Percentiles rank a stretch among this genome's conserved stretches.
Conservation (phyloP, 2,797 vertebrate species). For the Australoheros facetus region DNA sequence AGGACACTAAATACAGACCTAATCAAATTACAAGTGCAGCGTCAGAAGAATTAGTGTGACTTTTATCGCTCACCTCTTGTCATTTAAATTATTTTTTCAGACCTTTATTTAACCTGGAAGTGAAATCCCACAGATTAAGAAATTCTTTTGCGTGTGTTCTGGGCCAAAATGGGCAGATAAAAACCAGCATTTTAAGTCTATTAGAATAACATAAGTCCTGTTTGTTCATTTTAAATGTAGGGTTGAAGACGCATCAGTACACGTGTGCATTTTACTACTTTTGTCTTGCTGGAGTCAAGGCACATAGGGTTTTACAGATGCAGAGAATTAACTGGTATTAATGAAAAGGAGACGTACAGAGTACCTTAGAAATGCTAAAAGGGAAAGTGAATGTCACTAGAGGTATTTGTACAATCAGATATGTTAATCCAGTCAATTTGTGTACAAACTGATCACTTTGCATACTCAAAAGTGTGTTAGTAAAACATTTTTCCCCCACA, state of each 20-base stretch:
- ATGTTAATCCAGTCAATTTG: conserved; percentile 9
- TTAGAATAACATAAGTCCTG: not conserved
- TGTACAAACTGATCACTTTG: not conserved
- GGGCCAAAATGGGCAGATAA: not conserved
- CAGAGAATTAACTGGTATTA: conserved; percentile 10
- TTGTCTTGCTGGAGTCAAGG: conserved; percentile 37
- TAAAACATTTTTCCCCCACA: not conserved
- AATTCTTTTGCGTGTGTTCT: not conserved
- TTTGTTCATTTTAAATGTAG: not conserved
- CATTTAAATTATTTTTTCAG: not conserved
- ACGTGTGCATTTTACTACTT: conserved; percentile 14
- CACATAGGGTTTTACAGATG: conserved; percentile 9
- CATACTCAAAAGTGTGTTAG: not conserved
- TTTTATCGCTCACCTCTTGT: conserved; percentile 3
- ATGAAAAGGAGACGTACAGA: conserved; percentile 7
- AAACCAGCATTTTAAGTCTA: conserved; percentile 23
- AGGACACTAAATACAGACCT: conserved; percentile 9
- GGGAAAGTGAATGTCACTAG: conserved; percentile 56
- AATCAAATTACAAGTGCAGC: conserved; percentile 9
- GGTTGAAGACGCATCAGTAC: not conserved
- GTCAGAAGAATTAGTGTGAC: not conserved
- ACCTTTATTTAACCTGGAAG: conserved; percentile 12
- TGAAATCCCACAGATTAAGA: not conserved
- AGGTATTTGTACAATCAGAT: conserved; percentile 24
- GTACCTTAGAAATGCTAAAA: conserved; percentile 36